phyloP scores from a whole-genome alignment of 1,140 invertebrate genomes.

The Rhizoglyphus robini region DNA sequence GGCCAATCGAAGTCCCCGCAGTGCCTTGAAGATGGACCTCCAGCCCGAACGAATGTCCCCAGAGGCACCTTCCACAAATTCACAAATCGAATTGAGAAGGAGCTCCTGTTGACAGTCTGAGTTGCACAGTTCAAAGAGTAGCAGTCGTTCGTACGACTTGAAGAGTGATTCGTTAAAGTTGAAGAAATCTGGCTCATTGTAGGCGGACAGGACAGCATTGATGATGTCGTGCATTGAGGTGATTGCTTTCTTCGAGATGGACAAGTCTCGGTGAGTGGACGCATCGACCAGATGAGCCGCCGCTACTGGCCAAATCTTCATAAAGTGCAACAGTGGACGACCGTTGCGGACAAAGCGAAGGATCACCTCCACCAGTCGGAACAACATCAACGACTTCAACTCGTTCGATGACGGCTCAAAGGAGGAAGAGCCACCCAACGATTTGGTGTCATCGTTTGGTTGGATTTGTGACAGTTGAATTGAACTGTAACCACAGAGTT shows the following conservation, averaged over 20 bases:
- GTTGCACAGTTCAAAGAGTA: slow-evolving; percentile 80
- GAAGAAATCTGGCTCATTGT: slow-evolving; percentile 74
- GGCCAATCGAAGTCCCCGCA: slow-evolving; percentile 46
- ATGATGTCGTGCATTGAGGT: slow-evolving; percentile 82
- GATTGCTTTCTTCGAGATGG: slow-evolving; percentile 81
- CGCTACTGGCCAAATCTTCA: slow-evolving; percentile 74
- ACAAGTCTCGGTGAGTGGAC: slow-evolving; percentile 64
- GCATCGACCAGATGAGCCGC: slow-evolving; percentile 85
- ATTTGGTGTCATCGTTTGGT: neutral
- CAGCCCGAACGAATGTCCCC: slow-evolving; percentile 83
- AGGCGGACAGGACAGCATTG: slow-evolving; percentile 61
- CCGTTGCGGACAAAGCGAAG: slow-evolving; percentile 70
- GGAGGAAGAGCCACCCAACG: neutral
- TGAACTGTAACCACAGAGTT: slow-evolving; percentile 58
- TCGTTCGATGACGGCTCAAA: neutral
- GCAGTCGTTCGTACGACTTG: slow-evolving; percentile 84
- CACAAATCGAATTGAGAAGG: slow-evolving; percentile 85
- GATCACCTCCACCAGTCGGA: slow-evolving; percentile 69
- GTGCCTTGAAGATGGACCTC: slow-evolving; percentile 75
- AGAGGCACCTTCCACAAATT: slow-evolving; percentile 82
- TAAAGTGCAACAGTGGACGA: slow-evolving; percentile 70
- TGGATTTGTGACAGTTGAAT: neutral
- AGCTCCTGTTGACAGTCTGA: slow-evolving; percentile 65
- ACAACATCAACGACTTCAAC: slow-evolving; percentile 44
- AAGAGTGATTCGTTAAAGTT: slow-evolving; percentile 88